Evolutionary conservation across 2,797 vertebrate species (phyloP).

Genomic region (Ctenopoma kingsleyae): DNA sequence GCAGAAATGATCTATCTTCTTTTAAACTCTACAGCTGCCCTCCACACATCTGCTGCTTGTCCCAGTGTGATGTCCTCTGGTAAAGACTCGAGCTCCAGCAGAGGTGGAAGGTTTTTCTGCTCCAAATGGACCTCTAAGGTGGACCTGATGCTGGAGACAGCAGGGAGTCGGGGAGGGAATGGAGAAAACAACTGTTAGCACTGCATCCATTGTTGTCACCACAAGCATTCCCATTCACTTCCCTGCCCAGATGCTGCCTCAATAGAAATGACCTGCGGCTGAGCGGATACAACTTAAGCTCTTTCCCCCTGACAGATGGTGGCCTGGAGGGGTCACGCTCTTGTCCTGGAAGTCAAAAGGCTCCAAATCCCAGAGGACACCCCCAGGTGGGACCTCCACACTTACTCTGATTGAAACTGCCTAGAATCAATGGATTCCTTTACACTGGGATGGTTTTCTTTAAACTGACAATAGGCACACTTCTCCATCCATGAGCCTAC

Average conservation of each 20-base stretch:
- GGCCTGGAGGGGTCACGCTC: constrained; percentile 72
- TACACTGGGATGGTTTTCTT: constrained; percentile 38
- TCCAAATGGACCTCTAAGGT: constrained; percentile 77
- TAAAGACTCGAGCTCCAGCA: constrained; percentile 66
- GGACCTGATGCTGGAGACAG: constrained; percentile 72
- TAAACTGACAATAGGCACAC: constrained; percentile 51
- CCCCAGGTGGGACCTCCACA: constrained; percentile 56
- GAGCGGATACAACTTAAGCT: constrained; percentile 54
- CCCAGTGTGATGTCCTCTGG: constrained; percentile 66
- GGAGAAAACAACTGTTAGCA: constrained; percentile 72
- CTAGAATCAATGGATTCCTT: constrained; percentile 65
- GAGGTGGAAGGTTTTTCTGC: constrained; percentile 54
- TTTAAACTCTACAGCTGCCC: constrained; percentile 74
- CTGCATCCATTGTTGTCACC: constrained; percentile 66
- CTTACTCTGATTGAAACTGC: constrained; percentile 67
- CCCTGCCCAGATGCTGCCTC: constrained; percentile 74
- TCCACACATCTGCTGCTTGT: constrained; percentile 79
- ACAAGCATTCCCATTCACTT: constrained; percentile 66
- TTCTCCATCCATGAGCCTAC: constrained; percentile 6
- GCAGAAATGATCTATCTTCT: constrained; percentile 43
- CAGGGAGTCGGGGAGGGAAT: constrained; percentile 35
- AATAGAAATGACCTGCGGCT: constrained; percentile 56
- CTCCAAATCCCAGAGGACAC: constrained; percentile 58
- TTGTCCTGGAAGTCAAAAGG: constrained; percentile 70
- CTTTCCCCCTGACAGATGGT: constrained; percentile 80